Evolutionary conservation across 1,140 invertebrate genomes (phyloP).

Genomic region (Lordiphosa collinella): DNA sequence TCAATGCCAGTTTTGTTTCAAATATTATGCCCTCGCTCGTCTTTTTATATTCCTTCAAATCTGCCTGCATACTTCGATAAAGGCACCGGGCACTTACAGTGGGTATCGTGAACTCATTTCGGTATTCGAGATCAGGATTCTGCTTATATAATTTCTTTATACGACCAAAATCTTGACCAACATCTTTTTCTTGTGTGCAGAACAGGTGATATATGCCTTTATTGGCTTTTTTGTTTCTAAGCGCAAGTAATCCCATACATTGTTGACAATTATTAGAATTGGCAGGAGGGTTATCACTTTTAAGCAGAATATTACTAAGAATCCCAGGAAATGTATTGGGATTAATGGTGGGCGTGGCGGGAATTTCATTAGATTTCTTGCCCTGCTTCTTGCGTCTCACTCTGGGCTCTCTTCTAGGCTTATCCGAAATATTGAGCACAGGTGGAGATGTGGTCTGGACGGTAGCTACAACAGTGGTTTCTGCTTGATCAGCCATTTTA

Average conservation of each 20-base stretch:
- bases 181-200: not conserved
- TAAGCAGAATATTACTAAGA: constrained; percentile 12
- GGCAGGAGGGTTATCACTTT: too few relatives aligned
- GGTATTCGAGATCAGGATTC: constrained; percentile 1
- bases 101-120: constrained; percentile 6
- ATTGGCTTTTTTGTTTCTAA: too few relatives aligned
- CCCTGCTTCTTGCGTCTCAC: not conserved
- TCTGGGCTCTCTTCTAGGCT: not conserved
- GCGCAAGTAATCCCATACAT: too few relatives aligned
- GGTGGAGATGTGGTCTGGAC: not conserved
- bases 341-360: not conserved
- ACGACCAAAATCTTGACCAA: not conserved
- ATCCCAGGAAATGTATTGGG: constrained; percentile 9
- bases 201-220: constrained; percentile 29
- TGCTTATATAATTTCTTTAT: constrained; percentile 8
- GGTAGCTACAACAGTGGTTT: too few relatives aligned
- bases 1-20: not conserved
- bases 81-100: constrained; percentile 10
- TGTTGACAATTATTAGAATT: too few relatives aligned
- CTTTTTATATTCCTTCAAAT: constrained; percentile 16
- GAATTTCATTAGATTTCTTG: not conserved
- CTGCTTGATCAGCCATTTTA: not conserved
- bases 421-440: constrained; percentile 19
- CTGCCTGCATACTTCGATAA: not conserved
- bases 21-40: constrained; percentile 25